These are phyloP conservation scores for Vipera latastei DNA, from an alignment of 2,797 vertebrate genomes.

Conservation along the genomic window DNA sequence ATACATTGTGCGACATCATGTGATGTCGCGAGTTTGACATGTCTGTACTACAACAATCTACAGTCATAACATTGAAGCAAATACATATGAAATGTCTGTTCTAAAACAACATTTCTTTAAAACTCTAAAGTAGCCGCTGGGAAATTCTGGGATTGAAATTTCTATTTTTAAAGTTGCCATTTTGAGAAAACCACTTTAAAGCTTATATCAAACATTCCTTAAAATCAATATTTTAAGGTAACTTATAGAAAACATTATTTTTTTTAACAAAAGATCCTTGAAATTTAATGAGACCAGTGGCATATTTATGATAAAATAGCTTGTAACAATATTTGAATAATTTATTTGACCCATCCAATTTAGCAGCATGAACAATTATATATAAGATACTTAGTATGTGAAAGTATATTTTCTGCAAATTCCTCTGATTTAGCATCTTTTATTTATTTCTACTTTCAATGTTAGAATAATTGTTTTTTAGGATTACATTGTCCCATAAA, in stretches of 20 bases:
- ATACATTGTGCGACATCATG: too few species aligned
- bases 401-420: neutral
- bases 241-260: neutral
- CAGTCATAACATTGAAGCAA: too few species aligned
- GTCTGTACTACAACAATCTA: too few species aligned
- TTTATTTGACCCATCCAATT: neutral
- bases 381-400: neutral
- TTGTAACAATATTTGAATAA: neutral
- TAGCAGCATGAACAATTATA: too few species aligned
- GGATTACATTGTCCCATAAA: neutral
- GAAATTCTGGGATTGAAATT: neutral
- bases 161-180: neutral
- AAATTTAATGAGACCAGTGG: neutral
- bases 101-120: neutral
- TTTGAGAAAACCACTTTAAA: neutral
- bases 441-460: neutral
- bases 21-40: too few species aligned
- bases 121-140: neutral
- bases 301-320: neutral
- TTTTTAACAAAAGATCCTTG: neutral
- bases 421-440: neutral
- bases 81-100: neutral
- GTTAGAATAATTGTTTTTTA: neutral
- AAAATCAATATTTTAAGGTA: neutral
- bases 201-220: neutral